These are phyloP conservation scores for Pogonus chalceus DNA, from an alignment of 1,140 invertebrate species.

Conservation along the genomic window DNA sequence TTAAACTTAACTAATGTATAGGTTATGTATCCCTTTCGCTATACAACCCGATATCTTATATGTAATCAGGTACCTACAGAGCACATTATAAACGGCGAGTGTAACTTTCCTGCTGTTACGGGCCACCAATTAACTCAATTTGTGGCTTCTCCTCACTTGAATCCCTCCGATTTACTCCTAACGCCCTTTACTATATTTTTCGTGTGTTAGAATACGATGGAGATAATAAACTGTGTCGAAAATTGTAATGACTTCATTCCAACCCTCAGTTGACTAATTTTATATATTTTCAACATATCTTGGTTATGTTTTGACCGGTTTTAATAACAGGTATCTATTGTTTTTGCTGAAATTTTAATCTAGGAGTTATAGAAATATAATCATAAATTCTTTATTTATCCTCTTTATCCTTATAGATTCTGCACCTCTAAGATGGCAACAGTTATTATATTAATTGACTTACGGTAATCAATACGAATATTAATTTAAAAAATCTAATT, in stretches of 20 bases:
- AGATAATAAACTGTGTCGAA: not conserved
- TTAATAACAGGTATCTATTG: too few relatives aligned
- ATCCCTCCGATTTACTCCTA: not conserved
- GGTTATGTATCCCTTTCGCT: too few relatives aligned
- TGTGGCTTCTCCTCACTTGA: slow-evolving; percentile 8
- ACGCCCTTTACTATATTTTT: not conserved
- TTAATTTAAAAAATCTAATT: too few relatives aligned
- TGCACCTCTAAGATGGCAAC: too few relatives aligned
- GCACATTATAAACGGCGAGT: slow-evolving; percentile 17
- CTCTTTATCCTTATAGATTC: too few relatives aligned
- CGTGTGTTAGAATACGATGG: not conserved
- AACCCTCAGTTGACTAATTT: slow-evolving; percentile 3
- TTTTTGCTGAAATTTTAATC: too few relatives aligned
- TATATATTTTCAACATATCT: not conserved
- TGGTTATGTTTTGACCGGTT: not conserved
- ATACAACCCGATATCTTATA: slow-evolving; percentile 14
- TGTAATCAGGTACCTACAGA: slow-evolving; percentile 19
- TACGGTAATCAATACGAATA: too few relatives aligned
- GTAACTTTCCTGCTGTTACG: slow-evolving; percentile 22
- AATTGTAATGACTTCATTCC: not conserved
- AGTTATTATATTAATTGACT: too few relatives aligned
- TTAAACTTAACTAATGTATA: too few relatives aligned
- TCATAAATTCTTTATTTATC: too few relatives aligned
- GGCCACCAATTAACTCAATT: slow-evolving; percentile 22
- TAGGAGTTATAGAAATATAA: too few relatives aligned